Evolutionary conservation across 2,888 invertebrate genomes (phyloP).

Genomic region (Trichacis sp.): DNA sequence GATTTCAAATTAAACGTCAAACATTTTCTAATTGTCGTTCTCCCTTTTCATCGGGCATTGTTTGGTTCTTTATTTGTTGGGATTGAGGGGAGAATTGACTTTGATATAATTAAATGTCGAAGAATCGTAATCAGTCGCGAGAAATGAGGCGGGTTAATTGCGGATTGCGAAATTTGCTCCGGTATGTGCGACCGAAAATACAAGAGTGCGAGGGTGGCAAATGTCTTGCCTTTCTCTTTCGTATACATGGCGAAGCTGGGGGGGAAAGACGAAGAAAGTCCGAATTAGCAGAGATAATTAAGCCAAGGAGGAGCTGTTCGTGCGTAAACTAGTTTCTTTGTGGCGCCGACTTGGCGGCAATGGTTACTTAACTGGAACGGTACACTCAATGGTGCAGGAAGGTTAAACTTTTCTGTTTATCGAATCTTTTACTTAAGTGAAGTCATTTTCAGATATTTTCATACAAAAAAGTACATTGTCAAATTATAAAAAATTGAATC

Average conservation of each 20-base stretch:
- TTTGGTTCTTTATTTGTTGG: background rate
- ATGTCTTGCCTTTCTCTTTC: conserved; percentile 40
- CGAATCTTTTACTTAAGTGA: conserved; percentile 20
- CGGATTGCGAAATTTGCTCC: conserved; percentile 42
- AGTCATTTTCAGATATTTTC: no score
- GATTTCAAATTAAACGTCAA: conserved; percentile 42
- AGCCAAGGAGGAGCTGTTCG: conserved; percentile 45
- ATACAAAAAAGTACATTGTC: no score
- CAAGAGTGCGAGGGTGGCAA: conserved; percentile 22
- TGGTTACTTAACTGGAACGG: conserved; percentile 28
- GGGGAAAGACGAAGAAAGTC: conserved; percentile 27
- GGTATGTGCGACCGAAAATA: conserved; percentile 40
- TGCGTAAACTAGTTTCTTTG: conserved; percentile 45
- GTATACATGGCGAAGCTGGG: conserved; percentile 45
- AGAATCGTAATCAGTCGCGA: conserved; percentile 55
- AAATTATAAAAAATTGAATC: no score
- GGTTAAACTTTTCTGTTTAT: conserved; percentile 27
- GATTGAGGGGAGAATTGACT: no score
- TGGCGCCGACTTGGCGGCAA: conserved; percentile 31
- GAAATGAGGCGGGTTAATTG: conserved; percentile 56
- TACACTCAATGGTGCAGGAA: conserved; percentile 26
- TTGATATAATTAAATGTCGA: no score
- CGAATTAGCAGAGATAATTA: conserved; percentile 55
- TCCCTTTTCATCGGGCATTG: conserved; percentile 8
- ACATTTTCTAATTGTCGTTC: conserved; percentile 44